Conservation (phyloP, 2,888 invertebrate genomes). For the Conomelus anceps region DNA sequence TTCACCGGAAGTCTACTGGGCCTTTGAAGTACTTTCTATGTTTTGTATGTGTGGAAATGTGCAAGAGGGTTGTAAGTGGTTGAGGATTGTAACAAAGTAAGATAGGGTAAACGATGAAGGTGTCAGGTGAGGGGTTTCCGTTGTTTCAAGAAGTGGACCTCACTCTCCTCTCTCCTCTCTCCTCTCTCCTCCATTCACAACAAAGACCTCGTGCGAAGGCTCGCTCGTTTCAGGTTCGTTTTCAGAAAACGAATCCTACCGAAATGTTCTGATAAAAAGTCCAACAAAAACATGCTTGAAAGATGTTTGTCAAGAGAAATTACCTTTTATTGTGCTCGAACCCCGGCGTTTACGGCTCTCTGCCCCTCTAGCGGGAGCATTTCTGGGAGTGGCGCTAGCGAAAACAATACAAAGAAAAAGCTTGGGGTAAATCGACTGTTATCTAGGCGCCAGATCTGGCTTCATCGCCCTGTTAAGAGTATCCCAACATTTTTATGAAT, state of each 20-base stretch:
- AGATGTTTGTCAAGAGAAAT: not conserved
- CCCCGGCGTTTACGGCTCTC: not conserved
- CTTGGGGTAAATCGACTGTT: not conserved
- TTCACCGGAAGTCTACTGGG: not conserved
- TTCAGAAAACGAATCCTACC: not conserved
- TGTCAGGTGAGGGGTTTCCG: not conserved
- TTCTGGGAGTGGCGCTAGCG: not conserved
- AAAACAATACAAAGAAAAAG: not conserved
- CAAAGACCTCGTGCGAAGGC: not conserved
- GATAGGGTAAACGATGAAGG: not conserved
- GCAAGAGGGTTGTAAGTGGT: not conserved
- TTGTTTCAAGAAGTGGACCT: not conserved
- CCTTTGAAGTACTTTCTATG: not conserved
- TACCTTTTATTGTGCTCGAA: not conserved
- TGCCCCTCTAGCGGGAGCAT: not conserved
- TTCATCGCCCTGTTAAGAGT: slow-evolving; percentile 1
- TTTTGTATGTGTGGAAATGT: not conserved
- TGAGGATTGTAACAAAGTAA: no score
- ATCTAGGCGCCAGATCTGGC: slow-evolving; percentile 6
- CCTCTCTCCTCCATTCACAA: not conserved
- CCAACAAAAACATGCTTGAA: not conserved
- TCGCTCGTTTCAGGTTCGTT: not conserved
- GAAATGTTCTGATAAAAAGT: not conserved
- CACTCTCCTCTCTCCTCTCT: no score
- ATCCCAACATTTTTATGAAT: slow-evolving; percentile 22